A percentile compares a stretch with the other conserved stretches of the same genome.
Conservation (phyloP, 2,888 invertebrate species). For the Linyphia triangularis region DNA sequence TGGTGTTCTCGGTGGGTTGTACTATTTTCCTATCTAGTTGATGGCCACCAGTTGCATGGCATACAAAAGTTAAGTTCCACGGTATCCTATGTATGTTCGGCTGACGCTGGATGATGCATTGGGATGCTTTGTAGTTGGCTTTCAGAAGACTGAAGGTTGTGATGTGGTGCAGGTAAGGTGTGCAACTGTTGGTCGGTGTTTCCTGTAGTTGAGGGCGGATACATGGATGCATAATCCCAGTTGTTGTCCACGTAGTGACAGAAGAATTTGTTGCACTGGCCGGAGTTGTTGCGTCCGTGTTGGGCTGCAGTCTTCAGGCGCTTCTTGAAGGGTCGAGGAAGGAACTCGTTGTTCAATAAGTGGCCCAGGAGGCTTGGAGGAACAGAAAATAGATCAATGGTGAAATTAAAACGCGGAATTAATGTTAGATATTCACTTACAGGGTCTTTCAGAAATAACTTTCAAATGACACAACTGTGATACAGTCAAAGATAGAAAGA, state of each 20-base stretch:
- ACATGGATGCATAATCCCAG: slow-evolving; percentile 63
- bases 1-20: too few relatives aligned
- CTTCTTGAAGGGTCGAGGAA: slow-evolving; percentile 75
- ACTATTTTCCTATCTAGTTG: too few relatives aligned
- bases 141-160: too few relatives aligned
- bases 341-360: slow-evolving; percentile 76
- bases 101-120: background rate
- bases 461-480: too few relatives aligned
- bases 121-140: background rate
- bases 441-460: too few relatives aligned
- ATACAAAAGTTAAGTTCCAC: too few relatives aligned
- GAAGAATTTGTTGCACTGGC: slow-evolving; percentile 68
- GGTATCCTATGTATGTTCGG: background rate
- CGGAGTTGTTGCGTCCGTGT: slow-evolving; percentile 71
- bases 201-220: background rate
- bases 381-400: background rate
- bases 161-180: background rate
- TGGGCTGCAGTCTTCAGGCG: slow-evolving; percentile 75
- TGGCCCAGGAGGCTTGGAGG: slow-evolving; percentile 76
- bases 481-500: too few relatives aligned
- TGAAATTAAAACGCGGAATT: too few relatives aligned
- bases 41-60: too few relatives aligned
- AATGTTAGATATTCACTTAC: too few relatives aligned
- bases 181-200: background rate
- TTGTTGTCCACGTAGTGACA: slow-evolving; percentile 73